Percentiles rank a stretch among this genome's conserved stretches.
Evolutionary conservation across 2,888 invertebrate species (phyloP).

Genomic region (Conomelus anceps): DNA sequence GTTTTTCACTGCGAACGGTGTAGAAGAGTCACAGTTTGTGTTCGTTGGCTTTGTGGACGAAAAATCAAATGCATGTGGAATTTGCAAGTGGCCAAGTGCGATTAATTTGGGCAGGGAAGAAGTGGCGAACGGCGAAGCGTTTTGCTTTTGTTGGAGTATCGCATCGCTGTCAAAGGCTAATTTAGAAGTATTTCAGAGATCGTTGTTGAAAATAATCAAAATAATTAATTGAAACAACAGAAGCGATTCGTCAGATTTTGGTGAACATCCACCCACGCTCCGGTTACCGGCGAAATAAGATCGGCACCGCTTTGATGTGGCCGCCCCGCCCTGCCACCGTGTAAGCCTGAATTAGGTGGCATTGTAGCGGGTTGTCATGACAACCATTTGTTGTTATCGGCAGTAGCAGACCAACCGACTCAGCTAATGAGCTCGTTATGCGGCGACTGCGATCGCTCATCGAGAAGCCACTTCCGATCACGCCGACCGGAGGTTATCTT

Average conservation of each 20-base stretch:
- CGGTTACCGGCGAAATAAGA: neutral
- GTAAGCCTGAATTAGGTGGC: neutral
- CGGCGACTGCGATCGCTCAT: neutral
- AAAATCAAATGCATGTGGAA: neutral
- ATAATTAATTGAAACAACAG: conserved; percentile 9
- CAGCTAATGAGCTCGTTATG: neutral
- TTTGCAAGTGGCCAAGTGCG: neutral
- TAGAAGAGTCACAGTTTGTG: neutral
- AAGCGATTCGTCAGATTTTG: neutral
- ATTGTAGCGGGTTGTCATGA: neutral
- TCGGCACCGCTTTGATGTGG: neutral
- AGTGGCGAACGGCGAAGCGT: no score
- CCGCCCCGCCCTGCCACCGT: neutral
- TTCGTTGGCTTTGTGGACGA: neutral
- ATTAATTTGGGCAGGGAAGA: neutral
- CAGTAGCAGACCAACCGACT: neutral
- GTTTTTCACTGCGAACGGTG: neutral
- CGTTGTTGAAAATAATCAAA: conserved; percentile 6
- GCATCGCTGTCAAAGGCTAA: neutral
- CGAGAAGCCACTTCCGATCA: neutral
- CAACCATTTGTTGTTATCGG: neutral
- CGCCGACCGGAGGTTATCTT: neutral
- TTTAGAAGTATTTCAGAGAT: neutral
- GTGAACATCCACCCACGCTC: neutral
- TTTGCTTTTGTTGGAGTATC: neutral